Evolutionary conservation across 2,797 vertebrate species (phyloP).

Genomic region (Galagoides demidoff): DNA sequence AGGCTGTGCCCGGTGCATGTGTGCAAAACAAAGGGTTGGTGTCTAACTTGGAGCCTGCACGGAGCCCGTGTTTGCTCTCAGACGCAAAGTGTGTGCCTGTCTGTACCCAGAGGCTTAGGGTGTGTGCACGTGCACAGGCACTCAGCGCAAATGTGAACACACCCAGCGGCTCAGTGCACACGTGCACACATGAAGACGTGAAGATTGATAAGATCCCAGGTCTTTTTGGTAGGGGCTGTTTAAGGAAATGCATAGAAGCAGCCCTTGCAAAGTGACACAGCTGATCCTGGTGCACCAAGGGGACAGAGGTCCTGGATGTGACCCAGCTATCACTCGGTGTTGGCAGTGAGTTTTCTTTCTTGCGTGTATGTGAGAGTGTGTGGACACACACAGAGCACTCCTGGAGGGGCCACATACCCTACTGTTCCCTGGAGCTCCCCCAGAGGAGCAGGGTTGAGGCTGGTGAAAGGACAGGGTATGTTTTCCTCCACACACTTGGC

Average conservation of each 20-base stretch:
- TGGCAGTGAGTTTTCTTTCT: neutral
- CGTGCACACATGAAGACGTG: neutral
- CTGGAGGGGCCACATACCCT: neutral
- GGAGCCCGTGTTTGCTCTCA: neutral
- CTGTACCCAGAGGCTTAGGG: neutral
- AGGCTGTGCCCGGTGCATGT: neutral
- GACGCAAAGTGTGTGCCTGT: neutral
- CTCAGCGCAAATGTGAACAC: too few species aligned
- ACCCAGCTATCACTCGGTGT: neutral
- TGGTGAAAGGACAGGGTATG: rapidly evolving
- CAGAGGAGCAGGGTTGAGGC: neutral
- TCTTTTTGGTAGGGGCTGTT: neutral
- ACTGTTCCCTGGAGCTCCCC: rapidly evolving
- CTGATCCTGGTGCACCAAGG: rapidly evolving
- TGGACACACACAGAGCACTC: rapidly evolving
- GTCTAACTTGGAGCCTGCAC: too few species aligned
- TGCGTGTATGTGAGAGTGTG: rapidly evolving
- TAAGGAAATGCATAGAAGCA: neutral
- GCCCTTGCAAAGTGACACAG: neutral
- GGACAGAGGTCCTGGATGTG: neutral
- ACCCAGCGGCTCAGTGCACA: neutral
- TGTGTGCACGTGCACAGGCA: neutral
- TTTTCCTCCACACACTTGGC: rapidly evolving
- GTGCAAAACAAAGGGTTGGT: neutral
- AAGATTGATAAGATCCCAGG: neutral